Base-by-base conservation (phyloP, 2,113 vertebrate genomes). In the Caloenas nicobarica region DNA sequence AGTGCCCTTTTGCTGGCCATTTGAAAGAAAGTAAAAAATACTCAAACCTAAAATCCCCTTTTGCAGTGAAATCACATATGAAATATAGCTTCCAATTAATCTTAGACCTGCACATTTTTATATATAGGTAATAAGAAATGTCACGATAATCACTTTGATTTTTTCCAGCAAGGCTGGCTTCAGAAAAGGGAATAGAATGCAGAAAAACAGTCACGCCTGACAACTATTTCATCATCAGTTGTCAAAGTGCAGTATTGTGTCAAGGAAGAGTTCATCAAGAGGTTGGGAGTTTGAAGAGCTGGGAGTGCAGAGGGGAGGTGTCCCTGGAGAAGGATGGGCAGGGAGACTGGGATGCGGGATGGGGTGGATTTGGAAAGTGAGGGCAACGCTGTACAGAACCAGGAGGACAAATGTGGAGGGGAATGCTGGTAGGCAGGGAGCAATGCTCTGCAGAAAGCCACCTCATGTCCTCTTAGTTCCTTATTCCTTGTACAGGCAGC, bases 391-490 rank as follows among this genome's bases (percentile, higher is more conserved):
- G 33, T 64, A 38, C 24, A 26, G 16, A 58, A 60, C 6, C 38
- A 76, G 24, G 18, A 68, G 54, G 48, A 85, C 22, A 72, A 91
- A 48, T 31, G 33, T 42, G 10, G 42, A 62, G 34, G 21, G 34
- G 14, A 46, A 26, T 0, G 0, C 36, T 29, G 31, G 33, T 22
- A 50, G 46, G 19, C 50, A 87, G 58, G 17, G 31, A 82, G 42
- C 4, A 48, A 10, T 19, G 21, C 19, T 65, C 11, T 68, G 18
- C 13, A 72, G 54, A 79, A 89, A 82, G 76, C 16, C 13, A 18
- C 33, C 14, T 34, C 0, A 0, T 81, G 25, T 38, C 34, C 11
- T 21, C 57, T 54, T 18, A 23, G 29, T 19, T 86, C 19, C 46
- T 78, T 83, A 14, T 51, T 88, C 26, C 24, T 28, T 34, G 5